Evolutionary conservation across 2,888 invertebrate genomes (phyloP), one percentile per base, ranked within the genome.

Genomic region (Trachelus troglodyta): DNA sequence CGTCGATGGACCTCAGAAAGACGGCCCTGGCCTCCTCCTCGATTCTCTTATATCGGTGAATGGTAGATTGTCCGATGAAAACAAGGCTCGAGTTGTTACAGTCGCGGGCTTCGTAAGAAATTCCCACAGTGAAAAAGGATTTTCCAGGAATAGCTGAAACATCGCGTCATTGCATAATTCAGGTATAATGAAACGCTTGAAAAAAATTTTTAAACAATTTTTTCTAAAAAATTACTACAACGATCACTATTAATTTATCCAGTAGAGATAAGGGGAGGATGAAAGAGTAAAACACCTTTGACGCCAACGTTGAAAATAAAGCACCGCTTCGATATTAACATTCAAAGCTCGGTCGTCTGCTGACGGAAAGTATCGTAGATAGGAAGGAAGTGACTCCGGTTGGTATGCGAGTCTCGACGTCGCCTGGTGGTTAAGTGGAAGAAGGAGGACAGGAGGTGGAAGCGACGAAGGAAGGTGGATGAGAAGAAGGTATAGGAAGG

Each of bases 301-400:
- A 56, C 56, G 23, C 23, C 23, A 56, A 9, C 56, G 56, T 56
- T 56, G 56, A 56, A 56, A 56, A 56, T 56, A 6, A 56, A 56
- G 56, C 56, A 56, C 56, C 56, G 56, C 56, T 56, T 56, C 56
- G 56, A 9, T 56, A 56, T 91, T 91, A 85, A 89, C 87, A 91
- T 91, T 91, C 91, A 90, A 76, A 78, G 56, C 56, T 56, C 23
- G 56, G 56, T 56, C 56, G 23, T 56, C 56, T 81, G 83, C 83
- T 85, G 86, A 85, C 86, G 87, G 86, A 86, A 84, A 86, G 85
- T 84, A 85, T 85, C 75, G 88, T 86, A 86, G 83, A 85, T 87
- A 90, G 91, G 90, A 91, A 91, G 91, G 91, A 91, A 91, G 91
- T 90, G 87, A 82, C 83, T 83, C 83, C 88, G 83, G 87, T 91